phyloP scores from a whole-genome alignment of 1,140 invertebrate species.

The Bicyclus anynana region DNA sequence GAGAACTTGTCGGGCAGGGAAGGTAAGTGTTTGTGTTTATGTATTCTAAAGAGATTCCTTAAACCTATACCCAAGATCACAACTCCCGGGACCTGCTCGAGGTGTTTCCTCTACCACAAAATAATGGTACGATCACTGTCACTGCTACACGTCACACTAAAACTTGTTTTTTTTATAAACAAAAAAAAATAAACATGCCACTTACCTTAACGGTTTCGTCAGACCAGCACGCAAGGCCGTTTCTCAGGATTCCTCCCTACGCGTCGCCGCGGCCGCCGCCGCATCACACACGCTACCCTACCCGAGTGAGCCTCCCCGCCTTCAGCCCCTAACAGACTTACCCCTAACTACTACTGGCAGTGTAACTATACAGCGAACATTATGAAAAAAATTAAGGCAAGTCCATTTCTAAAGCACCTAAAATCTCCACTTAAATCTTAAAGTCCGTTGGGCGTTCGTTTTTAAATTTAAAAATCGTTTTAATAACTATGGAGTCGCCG shows the following conservation, averaged over 20 bases:
- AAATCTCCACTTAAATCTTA: constrained; percentile 29
- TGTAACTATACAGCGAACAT: constrained; percentile 41
- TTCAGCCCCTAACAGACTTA: constrained; percentile 19
- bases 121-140: too few relatives aligned
- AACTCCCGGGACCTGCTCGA: too few relatives aligned
- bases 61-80: too few relatives aligned
- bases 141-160: too few relatives aligned
- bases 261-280: constrained; percentile 44
- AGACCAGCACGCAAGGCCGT: constrained; percentile 49
- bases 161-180: too few relatives aligned
- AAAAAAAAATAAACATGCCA: too few relatives aligned
- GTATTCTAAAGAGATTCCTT: too few relatives aligned
- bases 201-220: constrained; percentile 66
- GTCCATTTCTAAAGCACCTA: constrained; percentile 45
- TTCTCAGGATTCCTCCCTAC: constrained; percentile 32
- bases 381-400: constrained; percentile 42
- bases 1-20: too few relatives aligned
- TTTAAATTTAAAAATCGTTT: constrained; percentile 12
- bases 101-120: too few relatives aligned
- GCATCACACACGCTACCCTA: constrained; percentile 49
- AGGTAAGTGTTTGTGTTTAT: too few relatives aligned
- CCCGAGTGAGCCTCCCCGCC: constrained; percentile 32
- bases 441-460: constrained; percentile 38
- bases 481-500: constrained; percentile 15
- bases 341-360: constrained; percentile 27